Evolutionary conservation across 2,888 invertebrate species (phyloP).

Genomic region (Agrotis ipsilon): DNA sequence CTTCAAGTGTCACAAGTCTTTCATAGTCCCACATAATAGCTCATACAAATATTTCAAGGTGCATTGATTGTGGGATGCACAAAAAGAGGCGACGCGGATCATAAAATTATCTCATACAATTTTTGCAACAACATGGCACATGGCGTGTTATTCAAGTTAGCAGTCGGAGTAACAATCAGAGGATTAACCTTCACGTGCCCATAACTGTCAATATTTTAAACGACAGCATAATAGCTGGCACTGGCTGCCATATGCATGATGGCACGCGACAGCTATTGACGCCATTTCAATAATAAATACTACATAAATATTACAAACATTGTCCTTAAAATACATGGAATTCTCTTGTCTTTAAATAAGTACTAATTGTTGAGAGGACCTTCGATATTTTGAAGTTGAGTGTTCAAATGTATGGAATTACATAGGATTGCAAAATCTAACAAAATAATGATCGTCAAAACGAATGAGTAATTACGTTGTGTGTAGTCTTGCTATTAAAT

Average conservation of each 20-base stretch:
- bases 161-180: constrained; percentile 59
- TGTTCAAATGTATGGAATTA: constrained; percentile 24
- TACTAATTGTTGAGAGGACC: constrained; percentile 24
- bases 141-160: constrained; percentile 36
- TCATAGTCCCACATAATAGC: constrained; percentile 35
- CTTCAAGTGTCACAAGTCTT: constrained; percentile 36
- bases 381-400: constrained; percentile 23
- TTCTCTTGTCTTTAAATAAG: constrained; percentile 18
- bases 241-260: constrained; percentile 35
- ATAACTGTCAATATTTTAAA: constrained; percentile 66
- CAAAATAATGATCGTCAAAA: constrained; percentile 34
- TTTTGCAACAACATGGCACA: constrained; percentile 30
- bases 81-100: constrained; percentile 42
- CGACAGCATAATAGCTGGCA: constrained; percentile 52
- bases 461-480: constrained; percentile 25
- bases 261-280: constrained; percentile 43
- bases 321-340: constrained; percentile 14
- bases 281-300: constrained; percentile 34
- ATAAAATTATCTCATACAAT: constrained; percentile 28
- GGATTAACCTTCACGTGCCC: constrained; percentile 70
- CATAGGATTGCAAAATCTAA: constrained; percentile 24
- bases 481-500: constrained; percentile 42
- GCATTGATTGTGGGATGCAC: constrained; percentile 40
- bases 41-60: constrained; percentile 55
- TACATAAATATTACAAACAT: constrained; percentile 37